Conservation (phyloP, 2,797 vertebrate species). For the Centroberyx gerrardi region DNA sequence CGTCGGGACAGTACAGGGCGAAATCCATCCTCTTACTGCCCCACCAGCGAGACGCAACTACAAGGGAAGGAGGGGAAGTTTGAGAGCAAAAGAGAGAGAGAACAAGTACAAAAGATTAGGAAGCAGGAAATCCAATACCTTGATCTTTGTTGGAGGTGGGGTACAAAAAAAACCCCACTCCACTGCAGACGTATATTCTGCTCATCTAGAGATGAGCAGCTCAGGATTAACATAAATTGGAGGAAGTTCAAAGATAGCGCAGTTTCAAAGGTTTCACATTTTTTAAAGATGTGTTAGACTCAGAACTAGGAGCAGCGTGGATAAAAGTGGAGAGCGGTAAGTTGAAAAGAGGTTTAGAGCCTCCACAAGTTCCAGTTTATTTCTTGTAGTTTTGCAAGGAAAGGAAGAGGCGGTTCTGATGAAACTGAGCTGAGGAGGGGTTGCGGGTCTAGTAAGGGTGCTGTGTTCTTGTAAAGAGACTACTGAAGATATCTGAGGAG, state of each 20-base stretch:
- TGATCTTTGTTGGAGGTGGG: not conserved
- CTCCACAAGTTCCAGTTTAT: constrained; percentile 1
- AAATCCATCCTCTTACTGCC: constrained; percentile 95
- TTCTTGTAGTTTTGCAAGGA: not conserved
- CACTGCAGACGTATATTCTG: constrained; percentile 7
- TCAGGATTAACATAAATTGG: not conserved
- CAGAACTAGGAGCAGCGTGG: constrained; percentile 4
- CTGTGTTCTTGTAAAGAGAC: constrained; percentile 1
- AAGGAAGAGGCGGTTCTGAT: constrained; percentile 23
- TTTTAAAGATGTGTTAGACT: not conserved
- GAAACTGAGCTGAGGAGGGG: constrained; percentile 31
- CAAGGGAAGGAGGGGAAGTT: not conserved
- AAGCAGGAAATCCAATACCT: not conserved
- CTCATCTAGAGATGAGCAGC: constrained; percentile 1
- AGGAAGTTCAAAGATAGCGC: constrained; percentile 7
- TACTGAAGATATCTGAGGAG: constrained; percentile 40
- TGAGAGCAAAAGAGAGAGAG: not conserved
- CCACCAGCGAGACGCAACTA: constrained; percentile 95
- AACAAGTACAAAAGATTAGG: not conserved
- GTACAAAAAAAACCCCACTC: not conserved
- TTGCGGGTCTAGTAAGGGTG: not conserved
- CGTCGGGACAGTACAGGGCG: constrained; percentile 93
- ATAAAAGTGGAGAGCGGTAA: not conserved
- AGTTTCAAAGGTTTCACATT: not conserved
- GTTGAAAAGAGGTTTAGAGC: constrained; percentile 22